These are phyloP conservation scores for Tetropium fuscum DNA, from an alignment of 2,888 invertebrate genomes.

Conservation along the genomic window DNA sequence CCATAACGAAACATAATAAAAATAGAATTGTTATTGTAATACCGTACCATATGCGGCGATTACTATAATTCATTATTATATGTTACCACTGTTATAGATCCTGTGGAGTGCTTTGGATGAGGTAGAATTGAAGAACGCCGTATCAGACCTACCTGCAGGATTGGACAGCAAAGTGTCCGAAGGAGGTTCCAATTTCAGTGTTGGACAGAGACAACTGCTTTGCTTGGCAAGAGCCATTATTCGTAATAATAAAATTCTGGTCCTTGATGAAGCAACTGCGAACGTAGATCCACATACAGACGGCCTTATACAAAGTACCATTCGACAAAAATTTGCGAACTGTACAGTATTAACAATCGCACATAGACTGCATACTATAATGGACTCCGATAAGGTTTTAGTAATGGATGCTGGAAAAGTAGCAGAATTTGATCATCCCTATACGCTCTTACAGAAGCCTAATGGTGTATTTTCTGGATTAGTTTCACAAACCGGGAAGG, in stretches of 20 bases:
- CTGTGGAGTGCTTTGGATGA: conserved; percentile 89
- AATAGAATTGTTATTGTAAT: too few species aligned
- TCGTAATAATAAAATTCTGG: conserved; percentile 62
- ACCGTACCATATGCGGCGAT: too few species aligned
- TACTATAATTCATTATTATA: not conserved
- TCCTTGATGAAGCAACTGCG: conserved; percentile 80
- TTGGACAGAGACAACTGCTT: conserved; percentile 74
- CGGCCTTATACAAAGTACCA: conserved; percentile 81
- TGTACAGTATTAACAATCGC: conserved; percentile 88
- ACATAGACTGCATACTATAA: conserved; percentile 85
- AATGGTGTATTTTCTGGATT: conserved; percentile 61
- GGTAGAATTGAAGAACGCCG: conserved; percentile 80
- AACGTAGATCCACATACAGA: conserved; percentile 85
- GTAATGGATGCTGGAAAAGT: conserved; percentile 83
- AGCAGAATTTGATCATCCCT: conserved; percentile 81
- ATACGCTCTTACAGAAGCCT: conserved; percentile 69
- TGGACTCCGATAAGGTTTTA: conserved; percentile 85
- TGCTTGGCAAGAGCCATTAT: conserved; percentile 75
- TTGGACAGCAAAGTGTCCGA: conserved; percentile 80
- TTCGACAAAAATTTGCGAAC: conserved; percentile 77
- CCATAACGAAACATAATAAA: too few species aligned
- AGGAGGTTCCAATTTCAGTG: conserved; percentile 68
- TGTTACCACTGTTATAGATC: conserved; percentile 60
- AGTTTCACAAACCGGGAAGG: conserved; percentile 75
- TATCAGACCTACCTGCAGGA: conserved; percentile 72